Evolutionary conservation across 2,888 invertebrate genomes (phyloP).

Genomic region (Volucella inanis): DNA sequence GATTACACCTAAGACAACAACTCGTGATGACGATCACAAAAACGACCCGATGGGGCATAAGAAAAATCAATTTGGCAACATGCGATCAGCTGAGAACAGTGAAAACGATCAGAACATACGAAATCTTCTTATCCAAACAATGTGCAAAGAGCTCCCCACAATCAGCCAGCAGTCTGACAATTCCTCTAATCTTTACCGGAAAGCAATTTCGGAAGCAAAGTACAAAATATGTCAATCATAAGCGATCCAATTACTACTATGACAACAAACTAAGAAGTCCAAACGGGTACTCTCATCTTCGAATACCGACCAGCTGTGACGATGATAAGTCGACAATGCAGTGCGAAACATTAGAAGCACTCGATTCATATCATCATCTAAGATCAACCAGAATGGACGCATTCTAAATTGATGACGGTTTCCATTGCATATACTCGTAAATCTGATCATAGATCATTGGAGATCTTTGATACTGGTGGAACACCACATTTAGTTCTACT

Average conservation of each 20-base stretch:
- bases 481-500: conserved; percentile 93
- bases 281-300: conserved; percentile 80
- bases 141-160: conserved; percentile 79
- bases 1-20: conserved; percentile 20
- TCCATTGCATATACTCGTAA: conserved; percentile 83
- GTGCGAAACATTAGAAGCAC: conserved; percentile 84
- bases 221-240: conserved; percentile 46
- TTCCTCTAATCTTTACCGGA: too few species aligned
- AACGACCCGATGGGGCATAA: conserved; percentile 69
- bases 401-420: conserved; percentile 82
- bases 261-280: conserved; percentile 76
- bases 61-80: conserved; percentile 66
- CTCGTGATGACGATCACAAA: conserved; percentile 67
- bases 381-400: conserved; percentile 83
- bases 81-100: conserved; percentile 41
- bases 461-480: conserved; percentile 82
- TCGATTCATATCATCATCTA: conserved; percentile 83
- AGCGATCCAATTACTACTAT: conserved; percentile 46
- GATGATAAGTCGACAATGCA: conserved; percentile 80
- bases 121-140: conserved; percentile 63
- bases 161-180: conserved; percentile 29
- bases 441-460: conserved; percentile 83
- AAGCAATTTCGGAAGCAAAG: conserved; percentile 79
- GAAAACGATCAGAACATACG: background rate
- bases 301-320: conserved; percentile 80